Conservation (phyloP, 1,140 invertebrate genomes). For the Druon quercuslanigerum region DNA sequence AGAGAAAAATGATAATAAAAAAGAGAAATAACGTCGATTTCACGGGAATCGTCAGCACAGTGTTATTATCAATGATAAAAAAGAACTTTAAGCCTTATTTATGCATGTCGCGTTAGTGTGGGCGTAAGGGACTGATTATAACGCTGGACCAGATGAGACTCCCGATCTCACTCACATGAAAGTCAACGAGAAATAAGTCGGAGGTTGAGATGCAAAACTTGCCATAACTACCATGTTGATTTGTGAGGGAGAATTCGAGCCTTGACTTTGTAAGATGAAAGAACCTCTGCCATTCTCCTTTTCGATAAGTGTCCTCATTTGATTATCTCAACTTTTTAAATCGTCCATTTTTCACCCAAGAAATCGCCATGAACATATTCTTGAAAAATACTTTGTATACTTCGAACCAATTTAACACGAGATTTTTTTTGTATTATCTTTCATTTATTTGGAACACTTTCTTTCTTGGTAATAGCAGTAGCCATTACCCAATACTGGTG, state of each 20-base stretch:
- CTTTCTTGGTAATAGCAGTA: no score
- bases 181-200: no score
- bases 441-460: no score
- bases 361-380: no score
- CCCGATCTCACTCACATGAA: conserved; percentile 6
- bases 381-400: no score
- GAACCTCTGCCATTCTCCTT: not conserved
- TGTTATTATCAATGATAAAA: conserved; percentile 47
- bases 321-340: no score
- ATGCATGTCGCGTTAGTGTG: conserved; percentile 24
- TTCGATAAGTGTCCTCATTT: no score
- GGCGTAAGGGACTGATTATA: conserved; percentile 23
- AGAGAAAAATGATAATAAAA: conserved; percentile 28
- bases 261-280: conserved; percentile 3
- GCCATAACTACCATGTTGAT: not conserved
- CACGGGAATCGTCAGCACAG: conserved; percentile 28
- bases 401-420: no score
- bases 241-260: not conserved
- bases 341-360: no score
- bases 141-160: conserved; percentile 24
- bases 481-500: no score
- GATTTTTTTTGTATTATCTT: no score
- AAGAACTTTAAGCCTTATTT: conserved; percentile 42
- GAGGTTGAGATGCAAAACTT: not conserved
- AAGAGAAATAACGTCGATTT: conserved; percentile 40